Percentiles rank a stretch among this genome's conserved stretches.
Conservation (phyloP, 2,888 invertebrate species). For the Epirrhoe tristata region DNA sequence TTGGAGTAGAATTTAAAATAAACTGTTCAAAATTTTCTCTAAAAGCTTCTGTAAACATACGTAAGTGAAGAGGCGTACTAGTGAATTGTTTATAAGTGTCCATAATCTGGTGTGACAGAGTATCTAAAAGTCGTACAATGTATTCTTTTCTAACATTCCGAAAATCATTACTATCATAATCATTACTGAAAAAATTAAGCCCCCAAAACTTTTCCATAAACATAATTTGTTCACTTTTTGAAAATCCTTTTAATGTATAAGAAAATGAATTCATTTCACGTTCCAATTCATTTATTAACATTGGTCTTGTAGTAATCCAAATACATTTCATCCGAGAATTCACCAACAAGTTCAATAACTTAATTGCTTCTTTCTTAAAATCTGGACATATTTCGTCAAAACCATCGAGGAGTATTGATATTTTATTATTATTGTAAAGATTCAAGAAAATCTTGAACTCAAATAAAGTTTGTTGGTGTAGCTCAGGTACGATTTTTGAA, state of each 20-base stretch:
- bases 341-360: constrained; percentile 33
- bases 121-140: neutral
- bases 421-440: constrained; percentile 8
- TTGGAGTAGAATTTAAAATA: neutral
- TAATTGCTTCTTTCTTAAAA: constrained; percentile 25
- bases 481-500: neutral
- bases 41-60: constrained; percentile 43
- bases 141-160: constrained; percentile 1
- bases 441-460: constrained; percentile 19
- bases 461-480: neutral
- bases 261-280: constrained; percentile 40
- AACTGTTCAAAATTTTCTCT: constrained; percentile 29
- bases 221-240: constrained; percentile 28
- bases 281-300: constrained; percentile 40
- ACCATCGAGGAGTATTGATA: constrained; percentile 15
- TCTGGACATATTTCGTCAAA: constrained; percentile 20
- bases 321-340: constrained; percentile 16
- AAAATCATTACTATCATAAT: neutral
- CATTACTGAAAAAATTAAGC: neutral
- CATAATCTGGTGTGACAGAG: neutral
- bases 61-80: constrained; percentile 42
- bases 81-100: constrained; percentile 30
- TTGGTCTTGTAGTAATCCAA: constrained; percentile 44
- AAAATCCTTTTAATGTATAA: constrained; percentile 36
- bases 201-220: constrained; percentile 26